Evolutionary conservation across 2,113 vertebrate species (phyloP), one percentile per base, ranked within the genome.

Genomic region (Buteo buteo): DNA sequence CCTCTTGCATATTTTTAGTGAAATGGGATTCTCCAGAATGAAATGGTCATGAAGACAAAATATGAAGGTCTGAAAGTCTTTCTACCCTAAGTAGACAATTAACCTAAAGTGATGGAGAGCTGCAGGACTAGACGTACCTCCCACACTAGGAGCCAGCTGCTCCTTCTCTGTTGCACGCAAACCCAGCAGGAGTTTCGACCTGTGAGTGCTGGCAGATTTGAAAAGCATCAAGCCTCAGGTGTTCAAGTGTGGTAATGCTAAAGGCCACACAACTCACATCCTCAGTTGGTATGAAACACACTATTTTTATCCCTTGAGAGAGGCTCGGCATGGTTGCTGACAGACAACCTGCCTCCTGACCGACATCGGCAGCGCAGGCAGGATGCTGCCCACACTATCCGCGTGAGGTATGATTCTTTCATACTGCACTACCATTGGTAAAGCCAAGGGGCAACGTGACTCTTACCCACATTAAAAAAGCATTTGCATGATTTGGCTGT

Each of bases 291-390:
- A 14, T 19, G 32, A 73, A 84, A 16, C 14, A n/a, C 8, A 11
- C 3, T 18, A 16, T 10, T 70, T 79, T n/a, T 58, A 11, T 28
- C 20, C 34, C 9, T n/a, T 5, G 6, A 42, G 62, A 80, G 16
- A 47, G 7, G 20, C 6, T 1, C 1, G 16, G 9, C 4, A 3
- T 2, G 3, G 19, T 5, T 21, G 12, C 58, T 59, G 52, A 47
- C 29, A 28, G 26, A 52, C 25, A 47, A 6, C 4, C 4, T 42
- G 21, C 5, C 34, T 26, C 26, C 34, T 38, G 16, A 15, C 7
- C 1, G 21, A 19, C 49, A 9, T 1, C 0, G 0, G 9, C 26
- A 58, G 9, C 1, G 0, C 1, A 26, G 73, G 12, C 31, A 10
- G 3, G 11, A 24, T 36, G 25, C 32, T 45, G 47, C 52, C 52